phyloP scores from a whole-genome alignment of 2,888 invertebrate species.

The Eupithecia insigniata region DNA sequence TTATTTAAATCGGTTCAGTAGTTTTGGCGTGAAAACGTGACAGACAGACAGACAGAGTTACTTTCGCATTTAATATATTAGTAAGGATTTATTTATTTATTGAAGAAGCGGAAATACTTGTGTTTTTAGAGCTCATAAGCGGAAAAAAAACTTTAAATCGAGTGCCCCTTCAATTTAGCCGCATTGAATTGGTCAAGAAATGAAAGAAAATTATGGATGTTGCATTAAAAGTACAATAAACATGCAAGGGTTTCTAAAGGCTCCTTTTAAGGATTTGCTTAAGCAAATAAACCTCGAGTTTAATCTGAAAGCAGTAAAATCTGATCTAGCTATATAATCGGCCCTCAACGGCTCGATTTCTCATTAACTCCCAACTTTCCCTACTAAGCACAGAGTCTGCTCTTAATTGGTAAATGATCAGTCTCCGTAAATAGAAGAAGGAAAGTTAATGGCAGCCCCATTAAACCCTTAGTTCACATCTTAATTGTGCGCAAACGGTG shows the following conservation, averaged over 20 bases:
- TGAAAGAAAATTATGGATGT: background rate
- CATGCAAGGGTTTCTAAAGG: background rate
- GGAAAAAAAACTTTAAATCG: background rate
- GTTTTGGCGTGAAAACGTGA: too few species aligned
- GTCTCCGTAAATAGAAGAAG: constrained; percentile 37
- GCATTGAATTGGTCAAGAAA: background rate
- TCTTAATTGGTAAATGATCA: constrained; percentile 41
- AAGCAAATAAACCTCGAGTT: background rate
- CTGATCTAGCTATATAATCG: background rate
- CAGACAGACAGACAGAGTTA: too few species aligned
- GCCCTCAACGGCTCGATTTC: constrained; percentile 15
- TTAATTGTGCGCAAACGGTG: constrained; percentile 34
- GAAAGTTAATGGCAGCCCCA: constrained; percentile 30
- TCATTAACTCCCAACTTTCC: constrained; percentile 34
- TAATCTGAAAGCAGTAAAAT: constrained; percentile 7
- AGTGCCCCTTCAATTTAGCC: background rate
- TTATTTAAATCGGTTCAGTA: too few species aligned
- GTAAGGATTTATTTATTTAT: background rate
- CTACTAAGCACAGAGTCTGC: constrained; percentile 24
- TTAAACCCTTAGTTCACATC: constrained; percentile 31
- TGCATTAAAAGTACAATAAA: background rate
- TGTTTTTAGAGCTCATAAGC: background rate
- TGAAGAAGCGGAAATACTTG: background rate
- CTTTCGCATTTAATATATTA: too few species aligned
- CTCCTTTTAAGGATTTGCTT: background rate